Evolutionary conservation across 2,797 vertebrate genomes (phyloP).

Genomic region (Gallinago nigripennis): DNA sequence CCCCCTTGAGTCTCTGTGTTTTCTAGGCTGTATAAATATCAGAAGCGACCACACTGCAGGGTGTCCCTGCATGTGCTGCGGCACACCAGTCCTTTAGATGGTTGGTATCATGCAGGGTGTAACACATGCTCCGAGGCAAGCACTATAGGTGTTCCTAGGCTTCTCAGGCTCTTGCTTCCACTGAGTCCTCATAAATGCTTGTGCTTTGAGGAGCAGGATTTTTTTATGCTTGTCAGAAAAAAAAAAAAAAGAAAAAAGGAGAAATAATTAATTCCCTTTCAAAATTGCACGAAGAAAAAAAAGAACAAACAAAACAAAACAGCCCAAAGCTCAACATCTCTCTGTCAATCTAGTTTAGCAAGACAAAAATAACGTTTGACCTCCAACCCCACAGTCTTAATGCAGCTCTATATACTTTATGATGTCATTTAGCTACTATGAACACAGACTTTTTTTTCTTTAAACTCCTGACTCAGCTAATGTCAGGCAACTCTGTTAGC

Average conservation of each 20-base stretch:
- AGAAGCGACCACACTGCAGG: conserved; percentile 48
- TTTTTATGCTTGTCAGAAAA: neutral
- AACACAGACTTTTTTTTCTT: neutral
- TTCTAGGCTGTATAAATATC: conserved; percentile 50
- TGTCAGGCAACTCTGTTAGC: neutral
- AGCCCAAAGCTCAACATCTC: neutral
- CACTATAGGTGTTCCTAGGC: neutral
- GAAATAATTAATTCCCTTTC: neutral
- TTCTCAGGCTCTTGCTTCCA: neutral
- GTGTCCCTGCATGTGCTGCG: neutral
- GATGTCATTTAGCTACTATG: neutral
- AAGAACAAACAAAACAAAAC: neutral
- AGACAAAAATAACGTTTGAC: neutral
- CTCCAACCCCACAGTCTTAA: neutral
- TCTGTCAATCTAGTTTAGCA: neutral
- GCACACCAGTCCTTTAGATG: neutral
- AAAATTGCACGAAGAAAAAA: neutral
- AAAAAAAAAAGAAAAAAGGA: neutral
- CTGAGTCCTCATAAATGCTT: neutral
- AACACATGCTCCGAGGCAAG: conserved; percentile 55
- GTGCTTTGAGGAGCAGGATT: neutral
- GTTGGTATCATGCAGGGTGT: conserved; percentile 23
- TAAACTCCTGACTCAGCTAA: neutral
- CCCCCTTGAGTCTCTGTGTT: conserved; percentile 50
- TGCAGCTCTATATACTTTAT: neutral